Conservation (phyloP, 2,113 vertebrate genomes). For the Equus przewalskii region DNA sequence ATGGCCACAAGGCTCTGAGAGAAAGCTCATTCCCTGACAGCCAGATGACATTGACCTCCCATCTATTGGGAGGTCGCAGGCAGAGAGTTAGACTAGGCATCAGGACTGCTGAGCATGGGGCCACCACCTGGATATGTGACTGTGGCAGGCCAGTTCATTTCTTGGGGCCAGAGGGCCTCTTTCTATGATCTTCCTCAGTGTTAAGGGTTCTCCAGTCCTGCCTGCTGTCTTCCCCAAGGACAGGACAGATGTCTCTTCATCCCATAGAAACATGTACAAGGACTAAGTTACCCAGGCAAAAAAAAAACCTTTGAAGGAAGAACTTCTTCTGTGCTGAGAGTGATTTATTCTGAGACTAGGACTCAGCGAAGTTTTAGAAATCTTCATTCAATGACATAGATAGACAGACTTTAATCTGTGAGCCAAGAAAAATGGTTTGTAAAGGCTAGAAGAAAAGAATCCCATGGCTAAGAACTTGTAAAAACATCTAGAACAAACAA, state of each 20-base stretch:
- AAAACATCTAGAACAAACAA: slow-evolving; percentile 57
- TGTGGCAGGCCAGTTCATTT: background rate
- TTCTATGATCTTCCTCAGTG: background rate
- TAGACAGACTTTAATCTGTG: slow-evolving; percentile 44
- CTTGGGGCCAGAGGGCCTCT: slow-evolving; percentile 41
- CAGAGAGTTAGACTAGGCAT: background rate
- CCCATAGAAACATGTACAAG: background rate
- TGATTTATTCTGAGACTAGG: slow-evolving; percentile 38
- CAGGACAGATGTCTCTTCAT: slow-evolving; percentile 23
- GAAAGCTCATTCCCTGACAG: background rate
- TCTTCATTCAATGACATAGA: slow-evolving; percentile 48
- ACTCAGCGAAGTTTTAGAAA: slow-evolving; percentile 56
- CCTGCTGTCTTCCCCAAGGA: background rate
- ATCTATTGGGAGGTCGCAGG: background rate
- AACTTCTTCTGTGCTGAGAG: slow-evolving; percentile 17
- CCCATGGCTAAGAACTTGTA: slow-evolving; percentile 53
- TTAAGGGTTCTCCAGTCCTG: background rate
- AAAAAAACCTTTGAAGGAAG: slow-evolving; percentile 36
- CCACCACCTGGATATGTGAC: background rate
- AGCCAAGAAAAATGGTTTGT: slow-evolving; percentile 65
- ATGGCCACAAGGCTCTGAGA: background rate
- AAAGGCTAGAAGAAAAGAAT: slow-evolving; percentile 67
- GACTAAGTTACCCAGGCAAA: background rate
- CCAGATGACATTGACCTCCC: background rate
- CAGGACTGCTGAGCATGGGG: background rate